Percentiles rank a stretch among this genome's conserved stretches.
These are phyloP conservation scores for Allacma fusca DNA, from an alignment of 2,888 invertebrate genomes.

Conservation along the genomic window DNA sequence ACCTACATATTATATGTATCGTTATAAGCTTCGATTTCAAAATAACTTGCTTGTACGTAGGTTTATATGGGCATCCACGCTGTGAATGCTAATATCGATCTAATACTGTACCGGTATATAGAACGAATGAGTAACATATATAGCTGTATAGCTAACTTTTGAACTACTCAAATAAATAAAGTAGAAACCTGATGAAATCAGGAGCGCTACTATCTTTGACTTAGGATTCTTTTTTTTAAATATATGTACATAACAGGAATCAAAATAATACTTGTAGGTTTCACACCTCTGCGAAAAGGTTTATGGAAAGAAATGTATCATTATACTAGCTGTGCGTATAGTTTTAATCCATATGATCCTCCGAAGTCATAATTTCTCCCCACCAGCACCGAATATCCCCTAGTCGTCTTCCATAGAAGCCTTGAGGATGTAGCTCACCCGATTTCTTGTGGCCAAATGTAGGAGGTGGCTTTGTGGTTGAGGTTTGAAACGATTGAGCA, in stretches of 20 bases:
- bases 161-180: too few relatives aligned
- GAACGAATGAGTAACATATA: not conserved
- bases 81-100: not conserved
- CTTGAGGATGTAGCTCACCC: constrained; percentile 46
- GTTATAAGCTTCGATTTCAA: not conserved
- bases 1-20: not conserved
- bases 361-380: constrained; percentile 48
- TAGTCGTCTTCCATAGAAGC: constrained; percentile 51
- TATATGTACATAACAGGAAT: not conserved
- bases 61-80: not conserved
- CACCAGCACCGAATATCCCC: constrained; percentile 61
- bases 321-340: not conserved
- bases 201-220: too few relatives aligned
- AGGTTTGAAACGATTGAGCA: not conserved
- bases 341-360: constrained; percentile 16
- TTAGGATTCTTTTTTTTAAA: too few relatives aligned
- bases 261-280: not conserved
- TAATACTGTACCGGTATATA: not conserved
- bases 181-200: too few relatives aligned
- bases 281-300: not conserved
- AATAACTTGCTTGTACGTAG: not conserved
- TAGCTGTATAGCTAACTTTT: not conserved
- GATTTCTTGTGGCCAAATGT: constrained; percentile 51
- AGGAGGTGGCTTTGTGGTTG: not conserved
- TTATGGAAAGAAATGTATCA: not conserved